A percentile compares a stretch with the other conserved stretches of the same genome.
phyloP scores from a whole-genome alignment of 2,113 vertebrate species.

The Ceuthmochares aereus region DNA sequence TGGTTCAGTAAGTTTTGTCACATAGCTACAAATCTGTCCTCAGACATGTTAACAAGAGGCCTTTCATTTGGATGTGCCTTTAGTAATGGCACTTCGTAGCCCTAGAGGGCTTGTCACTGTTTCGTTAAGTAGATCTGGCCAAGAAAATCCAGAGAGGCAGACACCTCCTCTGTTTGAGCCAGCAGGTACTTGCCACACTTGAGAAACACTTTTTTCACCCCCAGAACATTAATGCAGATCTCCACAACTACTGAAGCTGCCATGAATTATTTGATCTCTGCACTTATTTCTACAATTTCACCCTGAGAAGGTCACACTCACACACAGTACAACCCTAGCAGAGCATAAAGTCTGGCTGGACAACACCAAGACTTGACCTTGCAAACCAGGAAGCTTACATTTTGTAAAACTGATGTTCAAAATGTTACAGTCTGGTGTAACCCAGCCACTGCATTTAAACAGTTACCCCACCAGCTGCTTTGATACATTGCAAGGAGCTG shows the following conservation, averaged over 20 bases:
- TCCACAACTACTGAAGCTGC: not conserved
- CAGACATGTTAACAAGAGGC: not conserved
- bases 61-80: not conserved
- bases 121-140: not conserved
- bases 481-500: not conserved
- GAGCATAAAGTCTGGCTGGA: not conserved
- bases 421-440: not conserved
- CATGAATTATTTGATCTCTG: not conserved
- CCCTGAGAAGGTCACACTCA: not conserved
- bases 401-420: not conserved
- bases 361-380: not conserved
- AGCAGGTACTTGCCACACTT: not conserved
- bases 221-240: not conserved
- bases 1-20: not conserved
- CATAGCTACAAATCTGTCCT: not conserved
- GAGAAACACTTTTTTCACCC: not conserved
- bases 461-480: not conserved
- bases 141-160: not conserved
- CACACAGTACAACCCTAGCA: fast-evolving
- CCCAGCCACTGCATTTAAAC: not conserved
- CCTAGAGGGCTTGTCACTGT: not conserved
- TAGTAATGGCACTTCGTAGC: not conserved
- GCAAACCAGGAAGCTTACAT: not conserved
- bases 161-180: not conserved
- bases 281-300: not conserved